Conservation (phyloP, 2,888 invertebrate genomes). For the Palloptera scutellata region DNA sequence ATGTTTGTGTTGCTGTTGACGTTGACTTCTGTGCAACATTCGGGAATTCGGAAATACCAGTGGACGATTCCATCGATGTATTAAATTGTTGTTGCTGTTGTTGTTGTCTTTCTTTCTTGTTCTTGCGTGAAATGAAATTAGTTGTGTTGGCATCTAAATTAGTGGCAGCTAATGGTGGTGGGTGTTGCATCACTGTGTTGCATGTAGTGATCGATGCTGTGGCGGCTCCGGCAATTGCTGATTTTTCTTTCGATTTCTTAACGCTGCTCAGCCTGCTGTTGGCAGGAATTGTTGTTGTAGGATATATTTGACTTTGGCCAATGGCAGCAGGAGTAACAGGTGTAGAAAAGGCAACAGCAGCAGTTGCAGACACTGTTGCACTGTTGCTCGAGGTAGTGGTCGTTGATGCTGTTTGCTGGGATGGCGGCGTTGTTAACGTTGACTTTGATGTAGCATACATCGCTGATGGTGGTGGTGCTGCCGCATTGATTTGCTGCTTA, state of each 20-base stretch:
- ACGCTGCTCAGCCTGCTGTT: neutral
- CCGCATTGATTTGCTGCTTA: constrained; percentile 37
- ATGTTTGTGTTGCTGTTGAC: constrained; percentile 15
- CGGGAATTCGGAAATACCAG: constrained; percentile 6
- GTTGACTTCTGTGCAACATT: constrained; percentile 33
- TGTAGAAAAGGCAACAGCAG: constrained; percentile 4
- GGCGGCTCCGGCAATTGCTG: neutral
- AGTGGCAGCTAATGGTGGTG: neutral
- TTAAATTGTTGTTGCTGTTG: constrained; percentile 3
- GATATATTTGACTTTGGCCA: too few relatives aligned
- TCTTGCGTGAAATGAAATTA: constrained; percentile 27
- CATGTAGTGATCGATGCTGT: neutral
- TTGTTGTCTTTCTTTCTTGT: constrained; percentile 36
- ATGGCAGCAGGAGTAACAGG: constrained; percentile 5
- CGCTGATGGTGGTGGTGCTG: constrained; percentile 2
- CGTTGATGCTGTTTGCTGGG: constrained; percentile 18
- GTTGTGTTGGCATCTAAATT: neutral
- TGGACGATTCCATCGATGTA: neutral
- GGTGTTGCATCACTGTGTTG: neutral
- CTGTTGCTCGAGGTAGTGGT: constrained; percentile 40
- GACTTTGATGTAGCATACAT: constrained; percentile 1
- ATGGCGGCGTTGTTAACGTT: neutral
- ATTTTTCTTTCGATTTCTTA: constrained; percentile 33
- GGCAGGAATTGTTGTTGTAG: neutral
- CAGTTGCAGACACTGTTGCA: constrained; percentile 14